Evolutionary conservation across 2,113 vertebrate species (phyloP).

Genomic region (Platysteira castanea): DNA sequence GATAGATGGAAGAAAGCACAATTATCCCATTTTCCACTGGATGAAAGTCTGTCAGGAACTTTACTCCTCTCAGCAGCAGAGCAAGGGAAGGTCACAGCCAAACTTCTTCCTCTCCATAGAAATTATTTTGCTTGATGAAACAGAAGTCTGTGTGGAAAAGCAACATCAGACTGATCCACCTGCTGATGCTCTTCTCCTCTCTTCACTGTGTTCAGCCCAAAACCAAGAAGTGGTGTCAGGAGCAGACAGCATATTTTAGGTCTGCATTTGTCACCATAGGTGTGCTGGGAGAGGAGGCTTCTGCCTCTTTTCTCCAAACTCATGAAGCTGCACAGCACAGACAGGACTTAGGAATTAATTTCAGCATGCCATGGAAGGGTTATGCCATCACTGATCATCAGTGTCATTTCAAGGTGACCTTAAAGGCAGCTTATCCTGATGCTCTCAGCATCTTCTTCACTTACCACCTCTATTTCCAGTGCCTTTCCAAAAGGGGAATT

Average conservation of each 20-base stretch:
- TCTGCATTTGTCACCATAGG: not conserved
- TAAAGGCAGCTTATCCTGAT: not conserved
- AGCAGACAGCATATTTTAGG: not conserved
- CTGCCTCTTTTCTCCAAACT: not conserved
- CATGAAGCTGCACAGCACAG: not conserved
- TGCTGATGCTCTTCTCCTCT: not conserved
- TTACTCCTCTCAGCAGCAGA: not conserved
- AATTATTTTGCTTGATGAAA: not conserved
- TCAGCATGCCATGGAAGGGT: not conserved
- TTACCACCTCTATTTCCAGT: not conserved
- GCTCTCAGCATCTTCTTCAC: not conserved
- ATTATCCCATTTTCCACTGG: not conserved
- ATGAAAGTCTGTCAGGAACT: not conserved
- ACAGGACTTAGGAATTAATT: not conserved
- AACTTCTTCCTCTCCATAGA: not conserved
- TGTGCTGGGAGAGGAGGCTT: not conserved
- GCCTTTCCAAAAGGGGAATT: not conserved
- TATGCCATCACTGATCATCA: not conserved
- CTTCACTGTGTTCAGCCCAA: not conserved
- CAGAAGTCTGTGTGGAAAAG: not conserved
- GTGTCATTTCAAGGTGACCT: not conserved
- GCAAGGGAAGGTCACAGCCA: not conserved
- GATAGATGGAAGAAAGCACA: conserved; percentile 13
- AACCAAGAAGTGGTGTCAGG: not conserved
- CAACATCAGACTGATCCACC: not conserved